These are phyloP conservation scores for Asobara japonica DNA, from an alignment of 1,140 invertebrate genomes.

Conservation along the genomic window DNA sequence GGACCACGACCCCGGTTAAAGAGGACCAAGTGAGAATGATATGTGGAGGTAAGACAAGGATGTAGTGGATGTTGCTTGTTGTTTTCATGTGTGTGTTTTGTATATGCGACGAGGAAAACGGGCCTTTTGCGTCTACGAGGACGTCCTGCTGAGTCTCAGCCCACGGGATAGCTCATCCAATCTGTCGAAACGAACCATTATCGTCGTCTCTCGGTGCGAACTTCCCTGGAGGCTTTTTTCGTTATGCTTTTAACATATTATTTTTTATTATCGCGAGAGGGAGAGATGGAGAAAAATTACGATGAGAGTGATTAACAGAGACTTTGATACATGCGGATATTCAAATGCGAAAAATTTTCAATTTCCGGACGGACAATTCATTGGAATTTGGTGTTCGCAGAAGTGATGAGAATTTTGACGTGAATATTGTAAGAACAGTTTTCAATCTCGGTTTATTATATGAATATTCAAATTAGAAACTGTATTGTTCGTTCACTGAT, in stretches of 20 bases:
- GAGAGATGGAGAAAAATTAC: background rate
- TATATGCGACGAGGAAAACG: background rate
- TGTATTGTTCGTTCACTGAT: no score
- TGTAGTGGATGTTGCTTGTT: background rate
- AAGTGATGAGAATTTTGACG: no score
- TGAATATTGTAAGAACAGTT: no score
- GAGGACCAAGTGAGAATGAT: slow-evolving; percentile 17
- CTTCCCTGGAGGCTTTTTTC: slow-evolving; percentile 28
- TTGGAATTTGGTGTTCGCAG: background rate
- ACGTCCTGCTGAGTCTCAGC: slow-evolving; percentile 44
- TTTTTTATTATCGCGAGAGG: background rate
- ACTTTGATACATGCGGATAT: slow-evolving; percentile 24
- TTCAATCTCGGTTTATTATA: no score
- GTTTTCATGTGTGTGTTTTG: background rate
- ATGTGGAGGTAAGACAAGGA: slow-evolving; percentile 2
- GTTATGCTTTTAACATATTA: slow-evolving; percentile 3
- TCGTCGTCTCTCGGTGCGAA: slow-evolving; percentile 37
- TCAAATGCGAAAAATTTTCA: background rate
- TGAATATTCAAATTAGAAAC: no score
- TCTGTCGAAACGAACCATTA: slow-evolving; percentile 48
- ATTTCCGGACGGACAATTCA: background rate
- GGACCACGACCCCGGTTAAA: slow-evolving; percentile 44
- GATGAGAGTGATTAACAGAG: slow-evolving; percentile 18
- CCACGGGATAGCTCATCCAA: slow-evolving; percentile 44
- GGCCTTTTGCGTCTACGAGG: slow-evolving; percentile 8